These are phyloP conservation scores for Cataglyphis cursor DNA, from an alignment of 2,888 invertebrate genomes.

Conservation along the genomic window DNA sequence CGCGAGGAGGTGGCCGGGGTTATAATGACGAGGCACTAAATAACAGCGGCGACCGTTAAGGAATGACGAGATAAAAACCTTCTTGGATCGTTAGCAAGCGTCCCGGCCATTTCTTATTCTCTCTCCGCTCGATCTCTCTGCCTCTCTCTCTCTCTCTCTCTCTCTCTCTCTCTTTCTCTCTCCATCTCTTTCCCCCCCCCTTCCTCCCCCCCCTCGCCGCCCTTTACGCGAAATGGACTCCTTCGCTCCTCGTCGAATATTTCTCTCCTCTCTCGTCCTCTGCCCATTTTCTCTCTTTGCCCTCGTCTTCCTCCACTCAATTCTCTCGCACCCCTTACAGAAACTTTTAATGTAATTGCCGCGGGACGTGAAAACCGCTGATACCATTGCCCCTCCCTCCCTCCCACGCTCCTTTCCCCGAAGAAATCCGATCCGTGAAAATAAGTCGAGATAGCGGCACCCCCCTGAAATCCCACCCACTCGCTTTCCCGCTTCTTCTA, in stretches of 20 bases:
- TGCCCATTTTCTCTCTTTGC: slow-evolving; percentile 64
- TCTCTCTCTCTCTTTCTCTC: slow-evolving; percentile 45
- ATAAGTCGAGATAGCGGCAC: slow-evolving; percentile 76
- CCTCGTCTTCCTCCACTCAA: slow-evolving; percentile 58
- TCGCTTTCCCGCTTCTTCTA: slow-evolving; percentile 48
- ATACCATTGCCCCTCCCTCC: slow-evolving; percentile 77
- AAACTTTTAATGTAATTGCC: slow-evolving; percentile 83
- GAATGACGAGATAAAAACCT: slow-evolving; percentile 80
- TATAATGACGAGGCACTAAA: slow-evolving; percentile 78
- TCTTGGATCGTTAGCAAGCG: slow-evolving; percentile 77
- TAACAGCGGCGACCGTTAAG: slow-evolving; percentile 77
- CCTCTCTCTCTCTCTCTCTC: slow-evolving; percentile 15
- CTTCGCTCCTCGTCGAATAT: slow-evolving; percentile 57
- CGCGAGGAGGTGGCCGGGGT: slow-evolving; percentile 55
- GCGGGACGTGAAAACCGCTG: slow-evolving; percentile 81
- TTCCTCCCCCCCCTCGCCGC: slow-evolving; percentile 9
- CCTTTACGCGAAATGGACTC: slow-evolving; percentile 62
- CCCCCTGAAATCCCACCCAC: slow-evolving; percentile 71
- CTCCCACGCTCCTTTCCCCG: slow-evolving; percentile 52
- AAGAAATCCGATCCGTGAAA: slow-evolving; percentile 78
- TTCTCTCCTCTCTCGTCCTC: slow-evolving; percentile 55
- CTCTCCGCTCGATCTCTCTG: slow-evolving; percentile 57
- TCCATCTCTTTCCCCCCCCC: background rate
- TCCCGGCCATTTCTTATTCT: slow-evolving; percentile 75
- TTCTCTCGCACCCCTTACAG: slow-evolving; percentile 77